Base-by-base conservation (phyloP, 2,113 vertebrate species). In the Salvator merianae region DNA sequence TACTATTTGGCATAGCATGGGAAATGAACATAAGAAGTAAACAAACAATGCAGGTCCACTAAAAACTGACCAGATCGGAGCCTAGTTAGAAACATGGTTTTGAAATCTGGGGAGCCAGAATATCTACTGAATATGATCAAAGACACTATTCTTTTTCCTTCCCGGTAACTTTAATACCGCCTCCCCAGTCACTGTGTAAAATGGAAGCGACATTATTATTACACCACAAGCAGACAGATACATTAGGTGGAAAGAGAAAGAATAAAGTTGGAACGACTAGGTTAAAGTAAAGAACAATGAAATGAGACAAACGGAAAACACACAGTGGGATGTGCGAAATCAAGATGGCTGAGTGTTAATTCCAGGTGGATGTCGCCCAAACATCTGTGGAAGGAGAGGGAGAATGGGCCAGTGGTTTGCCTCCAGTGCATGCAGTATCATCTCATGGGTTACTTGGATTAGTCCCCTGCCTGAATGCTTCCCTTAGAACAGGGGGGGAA, bases 371-470 rank as follows among this genome's bases (percentile, higher is more conserved):
- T 85, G 68, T 87, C 36, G 55, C 88, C 85, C 93, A 85, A 88
- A 92, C 88, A 88, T 85, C 55, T 88, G 76, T 92, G 87, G 78
- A 71, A 89, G 89, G 88, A 80, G 83, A 72, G 78, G 59, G 75
- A 85, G 73, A 79, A 7, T 30, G 89, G 79, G 43, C 87, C 43
- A 84, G 72, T 79, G 71, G 65, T 75, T 78, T 69, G 73, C 92
- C 91, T 85, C 93, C 95, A n/a, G 95, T 92, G 96, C 97, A 94
- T 90, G 92, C 94, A 94, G 84, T 82, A 91, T 94, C 38, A 81
- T 83, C 66, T 82, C 91, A 84, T 71, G 34, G 40, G 94, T 96
- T 96, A 95, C 36, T 94, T 77, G 87, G 91, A 96, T 97, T 97
- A 97, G 96, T 95, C 10, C 70, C 87, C 87, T 84, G 88, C 91